phyloP scores from a whole-genome alignment of 2,113 vertebrate genomes.

The Indicator maculatus region DNA sequence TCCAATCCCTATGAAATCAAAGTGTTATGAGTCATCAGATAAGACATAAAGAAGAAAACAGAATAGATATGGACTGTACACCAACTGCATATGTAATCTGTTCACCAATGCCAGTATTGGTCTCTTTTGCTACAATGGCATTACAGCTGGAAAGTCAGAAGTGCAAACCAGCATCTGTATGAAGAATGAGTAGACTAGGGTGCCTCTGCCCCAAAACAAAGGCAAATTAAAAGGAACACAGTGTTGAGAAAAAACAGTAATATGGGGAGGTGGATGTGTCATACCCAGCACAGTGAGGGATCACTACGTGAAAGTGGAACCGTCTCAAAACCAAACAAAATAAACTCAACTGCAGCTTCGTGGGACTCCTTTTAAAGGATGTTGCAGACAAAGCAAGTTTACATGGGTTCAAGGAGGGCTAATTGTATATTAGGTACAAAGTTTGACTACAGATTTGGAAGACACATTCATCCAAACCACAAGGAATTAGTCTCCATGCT shows the following conservation, averaged over 20 bases:
- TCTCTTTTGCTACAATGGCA: background rate
- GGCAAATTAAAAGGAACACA: background rate
- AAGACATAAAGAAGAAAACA: background rate
- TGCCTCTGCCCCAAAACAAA: background rate
- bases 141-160: background rate
- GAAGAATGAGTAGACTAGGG: background rate
- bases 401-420: background rate
- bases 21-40: background rate
- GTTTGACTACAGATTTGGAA: background rate
- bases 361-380: background rate
- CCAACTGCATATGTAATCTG: background rate
- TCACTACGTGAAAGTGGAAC: background rate
- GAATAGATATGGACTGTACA: background rate
- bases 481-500: background rate
- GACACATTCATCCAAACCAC: background rate
- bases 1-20: background rate
- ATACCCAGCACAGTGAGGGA: background rate
- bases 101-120: background rate
- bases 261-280: background rate
- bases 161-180: background rate
- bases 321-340: background rate
- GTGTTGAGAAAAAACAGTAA: fast-evolving
- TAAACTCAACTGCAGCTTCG: background rate
- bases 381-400: background rate
- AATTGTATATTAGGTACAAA: background rate